Evolutionary conservation across 2,888 invertebrate species (phyloP), one percentile per base, ranked within the genome.

Genomic region (Julus scanicus): DNA sequence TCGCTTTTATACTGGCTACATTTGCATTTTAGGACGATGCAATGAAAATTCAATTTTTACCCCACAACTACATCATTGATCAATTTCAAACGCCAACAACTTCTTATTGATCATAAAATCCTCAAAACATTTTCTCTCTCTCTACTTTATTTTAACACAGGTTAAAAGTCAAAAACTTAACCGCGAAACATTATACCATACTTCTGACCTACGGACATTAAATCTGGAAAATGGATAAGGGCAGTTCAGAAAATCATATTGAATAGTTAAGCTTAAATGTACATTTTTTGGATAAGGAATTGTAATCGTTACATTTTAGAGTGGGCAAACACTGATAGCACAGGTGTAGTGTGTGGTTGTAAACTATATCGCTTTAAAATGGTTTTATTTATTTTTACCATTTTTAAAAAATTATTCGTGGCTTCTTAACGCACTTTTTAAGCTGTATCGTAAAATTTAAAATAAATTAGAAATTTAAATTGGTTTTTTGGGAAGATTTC

Each of bases 31-130:
- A 71, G 71, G 71, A 71, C 1, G 9, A 20, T 9, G 71, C 71
- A 71, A 71, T 71, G 71, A 71, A 71, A 71, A 71, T 71, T 71
- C 71, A 71, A 71, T 71, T 71, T 71, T 71, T 29, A 20, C 29
- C 71, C 71, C 71, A 11, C 71, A 71, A 71, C 71, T 71, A 71
- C 71, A 29, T 71, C 71, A 71, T 71, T 71, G 71, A 71, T 71
- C 71, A 71, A 71, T 71, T 71, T 71, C 71, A n/a, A 20, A 20
- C 20, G 71, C 71, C 71, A 71, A 71, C 71, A 71, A 71, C 71
- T 20, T 63, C 63, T 63, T 71, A 71, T 71, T 71, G 71, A 71
- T 71, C 71, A 71, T 5, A 71, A 71, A 71, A 71, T 71, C 71
- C 71, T 71, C 71, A 9, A 29, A 20, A 20, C 20, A 71, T 63